phyloP scores from a whole-genome alignment of 2,113 vertebrate genomes.

The Brachionichthys hirsutus region DNA sequence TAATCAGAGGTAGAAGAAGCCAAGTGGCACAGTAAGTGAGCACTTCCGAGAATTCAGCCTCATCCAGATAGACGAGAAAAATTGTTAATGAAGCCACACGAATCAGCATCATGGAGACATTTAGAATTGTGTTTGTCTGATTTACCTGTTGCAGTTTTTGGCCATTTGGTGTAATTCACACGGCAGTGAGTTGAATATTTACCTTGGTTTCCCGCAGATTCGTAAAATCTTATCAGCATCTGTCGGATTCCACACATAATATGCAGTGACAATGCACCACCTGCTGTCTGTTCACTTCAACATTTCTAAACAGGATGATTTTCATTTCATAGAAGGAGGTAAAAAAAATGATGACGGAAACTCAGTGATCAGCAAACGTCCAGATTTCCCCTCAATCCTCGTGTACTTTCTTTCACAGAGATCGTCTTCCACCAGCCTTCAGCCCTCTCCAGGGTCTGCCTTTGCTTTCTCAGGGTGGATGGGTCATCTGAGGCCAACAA shows the following conservation, averaged over 20 bases:
- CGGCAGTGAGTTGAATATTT: neutral
- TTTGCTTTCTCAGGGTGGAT: neutral
- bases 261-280: neutral
- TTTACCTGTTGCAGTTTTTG: neutral
- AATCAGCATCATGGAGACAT: neutral
- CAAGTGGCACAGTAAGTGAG: neutral
- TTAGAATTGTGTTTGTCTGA: neutral
- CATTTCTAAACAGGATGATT: conserved; percentile 1
- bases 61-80: neutral
- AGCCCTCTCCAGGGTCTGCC: neutral
- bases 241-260: neutral
- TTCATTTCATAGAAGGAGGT: conserved; percentile 4
- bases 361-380: neutral
- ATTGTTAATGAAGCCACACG: neutral
- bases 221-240: conserved; percentile 1
- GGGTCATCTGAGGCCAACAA: conserved; percentile 18
- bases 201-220: neutral
- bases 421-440: neutral
- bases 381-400: neutral
- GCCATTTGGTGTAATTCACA: neutral
- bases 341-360: neutral
- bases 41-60: neutral
- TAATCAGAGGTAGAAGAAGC: neutral
- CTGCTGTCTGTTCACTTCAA: neutral
- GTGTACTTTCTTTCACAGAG: neutral